Evolutionary conservation across 2,113 vertebrate species (phyloP), one percentile per base, ranked within the genome.

Genomic region (Telmatochromis sp.): DNA sequence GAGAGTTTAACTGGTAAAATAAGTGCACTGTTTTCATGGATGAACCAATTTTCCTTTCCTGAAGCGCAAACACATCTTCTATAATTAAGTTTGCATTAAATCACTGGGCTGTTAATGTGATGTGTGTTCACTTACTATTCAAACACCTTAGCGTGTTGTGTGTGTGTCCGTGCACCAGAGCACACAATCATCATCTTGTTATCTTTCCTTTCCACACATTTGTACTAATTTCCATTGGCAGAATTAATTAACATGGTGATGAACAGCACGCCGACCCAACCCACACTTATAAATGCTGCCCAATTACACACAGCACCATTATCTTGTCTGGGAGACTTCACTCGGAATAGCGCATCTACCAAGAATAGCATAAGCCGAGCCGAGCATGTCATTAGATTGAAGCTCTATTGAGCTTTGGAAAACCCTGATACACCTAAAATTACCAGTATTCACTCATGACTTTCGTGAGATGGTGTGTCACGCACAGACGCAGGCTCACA

Each of bases 171-270:
- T 80, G 53, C 53, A 83, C 58, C 31, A 42, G 23, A 83, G 79
- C 31, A 37, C 28, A 33, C 21, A 42, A 58, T 87, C 54, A 65
- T 78, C 78, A 50, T 50, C 85, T 79, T 75, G 55, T 92, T 90
- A 90, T 94, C 90, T 88, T 73, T 33, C 80, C 54, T 73, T 86
- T 91, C 83, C 88, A 90, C 88, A 89, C 92, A 87, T 93, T 89
- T 89, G 81, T 47, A 50, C 84, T 87, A 78, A 91, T 93, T 94
- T 91, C 83, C 80, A 87, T 81, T 75, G 82, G 73, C 87, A 92
- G 82, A 87, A 81, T 80, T 90, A 93, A 93, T 94, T 86, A 82
- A 81, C 83, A 57, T 80, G 50, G 84, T 78, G 89, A 92, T 57
- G 37, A 91, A 84, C 80, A 37, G 65, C 86, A 68, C 12, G 23